These are phyloP conservation scores for Passer montanus DNA, from an alignment of 2,113 vertebrate species.

Conservation along the genomic window DNA sequence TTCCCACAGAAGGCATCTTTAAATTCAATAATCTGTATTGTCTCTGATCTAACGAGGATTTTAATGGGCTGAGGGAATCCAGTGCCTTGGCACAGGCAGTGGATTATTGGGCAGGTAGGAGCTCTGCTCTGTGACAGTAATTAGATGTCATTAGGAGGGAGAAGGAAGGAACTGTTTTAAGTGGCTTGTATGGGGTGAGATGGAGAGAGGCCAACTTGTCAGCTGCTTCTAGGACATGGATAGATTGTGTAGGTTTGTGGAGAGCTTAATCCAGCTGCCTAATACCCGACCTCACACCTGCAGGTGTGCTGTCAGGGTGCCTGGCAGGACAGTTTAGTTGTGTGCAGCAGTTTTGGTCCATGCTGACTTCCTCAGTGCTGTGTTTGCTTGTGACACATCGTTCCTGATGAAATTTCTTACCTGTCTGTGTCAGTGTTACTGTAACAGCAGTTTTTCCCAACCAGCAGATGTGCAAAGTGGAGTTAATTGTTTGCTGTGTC, in stretches of 20 bases:
- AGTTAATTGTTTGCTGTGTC: neutral
- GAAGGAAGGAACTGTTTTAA: neutral
- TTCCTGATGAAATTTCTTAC: neutral
- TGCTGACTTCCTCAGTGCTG: fast-evolving
- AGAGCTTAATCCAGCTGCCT: neutral
- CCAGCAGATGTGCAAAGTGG: neutral
- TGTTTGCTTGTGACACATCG: neutral
- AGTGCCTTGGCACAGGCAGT: neutral
- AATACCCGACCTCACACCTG: neutral
- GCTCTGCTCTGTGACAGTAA: neutral
- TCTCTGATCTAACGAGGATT: neutral
- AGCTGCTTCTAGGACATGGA: neutral
- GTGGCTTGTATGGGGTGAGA: neutral
- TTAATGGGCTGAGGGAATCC: neutral
- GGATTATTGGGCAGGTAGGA: neutral
- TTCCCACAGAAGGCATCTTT: neutral
- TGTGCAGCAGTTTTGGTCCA: neutral
- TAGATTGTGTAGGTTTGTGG: neutral
- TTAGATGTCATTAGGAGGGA: neutral
- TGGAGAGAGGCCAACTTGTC: neutral
- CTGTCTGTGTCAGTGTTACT: neutral
- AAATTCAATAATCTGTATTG: neutral
- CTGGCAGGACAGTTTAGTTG: neutral
- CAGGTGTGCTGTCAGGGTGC: neutral
- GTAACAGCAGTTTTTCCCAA: neutral